Evolutionary conservation across 2,888 invertebrate species (phyloP), one percentile per base, ranked within the genome.

Genomic region (Dermolepida albohirtum): DNA sequence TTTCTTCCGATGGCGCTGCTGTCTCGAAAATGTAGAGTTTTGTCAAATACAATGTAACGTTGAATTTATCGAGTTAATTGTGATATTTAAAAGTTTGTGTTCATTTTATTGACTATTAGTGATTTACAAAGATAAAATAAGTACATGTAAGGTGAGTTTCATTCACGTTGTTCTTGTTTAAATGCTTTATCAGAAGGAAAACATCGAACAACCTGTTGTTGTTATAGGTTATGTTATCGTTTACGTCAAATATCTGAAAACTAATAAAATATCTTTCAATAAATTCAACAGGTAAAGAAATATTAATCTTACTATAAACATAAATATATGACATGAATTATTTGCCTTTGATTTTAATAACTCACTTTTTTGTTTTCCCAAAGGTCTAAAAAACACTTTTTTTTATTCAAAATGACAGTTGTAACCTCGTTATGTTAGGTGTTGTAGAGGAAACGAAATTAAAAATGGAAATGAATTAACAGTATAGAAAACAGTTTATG

Each of bases 201-300:
- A 41, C 17, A 41, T 17, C 41, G 44, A 34, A 41, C 51, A 67
- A 67, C 66, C 66, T 67, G 66, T 67, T 67, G 66, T 66, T 67
- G 39, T 67, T 67, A 27, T 67, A 67, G 66, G 66, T 67, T 67
- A 67, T 67, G 66, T 67, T 50, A 12, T 47, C 16, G 29, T 17
- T 51, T 27, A 22, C 64, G 41, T 51, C 17, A 59, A 14, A 39
- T 51, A 29, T 22, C 41, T 8, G 5, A 52, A 43, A 22, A 43
- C 51, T 29, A n/a, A 57, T n/a, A n/a, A 49, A 34, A 34, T 54
- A 51, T 41, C 22, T 62, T 50, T 51, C 43, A 16, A 12, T 50
- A 16, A 63, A 50, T 44, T 29, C 17, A 49, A 47, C 34, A 49
- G 59, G 34, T 55, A 55, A 11, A 34, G 14, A 12, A 11, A 27